Base-by-base conservation (phyloP, 1,140 invertebrate species). In the Drosophila busckii region DNA sequence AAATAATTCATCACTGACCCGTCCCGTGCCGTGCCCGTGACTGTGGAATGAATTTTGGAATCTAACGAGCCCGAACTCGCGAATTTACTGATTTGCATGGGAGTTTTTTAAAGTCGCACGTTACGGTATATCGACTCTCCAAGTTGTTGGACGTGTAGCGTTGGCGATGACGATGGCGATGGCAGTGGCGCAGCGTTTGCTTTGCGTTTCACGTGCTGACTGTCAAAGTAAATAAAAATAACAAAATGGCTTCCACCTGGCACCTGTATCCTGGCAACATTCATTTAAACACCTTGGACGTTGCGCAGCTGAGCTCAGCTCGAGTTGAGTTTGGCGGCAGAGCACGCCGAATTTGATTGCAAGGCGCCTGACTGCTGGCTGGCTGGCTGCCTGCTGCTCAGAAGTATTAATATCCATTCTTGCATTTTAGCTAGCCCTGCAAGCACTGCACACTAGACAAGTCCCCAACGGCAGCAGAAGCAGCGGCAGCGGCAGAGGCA, bases 141-240 rank as follows among this genome's bases (percentile, higher is more conserved):
- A n/a, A n/a, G n/a, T n/a, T n/a, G n/a, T n/a, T n/a, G n/a, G n/a
- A n/a, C n/a, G n/a, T n/a, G n/a, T n/a, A n/a, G n/a, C n/a, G n/a
- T n/a, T n/a, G n/a, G n/a, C n/a, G n/a, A n/a, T n/a, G n/a, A n/a
- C n/a, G n/a, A n/a, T n/a, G n/a, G n/a, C 53, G 40, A 44, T 55
- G 26, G 58, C 48, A 46, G 53, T 50, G 29, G 45, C 52, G 52
- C 55, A 49, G 52, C 59, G 58, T 54, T 70, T 66, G 66, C 71
- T 76, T 69, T 59, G 55, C 37, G 67, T 73, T 64, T 82, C 78
- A 84, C 76, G 71, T 84, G 71, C 71, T 67, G 71, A 78, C 73
- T 84, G 78, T 84, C 78, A 84, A 84, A 70, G 80, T 60, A 80
- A 84, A 84, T 84, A 80, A 84, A 84, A 84, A 84, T 84, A 84